These are phyloP conservation scores for Polydrusus cervinus DNA, from an alignment of 2,888 invertebrate species.

Conservation along the genomic window DNA sequence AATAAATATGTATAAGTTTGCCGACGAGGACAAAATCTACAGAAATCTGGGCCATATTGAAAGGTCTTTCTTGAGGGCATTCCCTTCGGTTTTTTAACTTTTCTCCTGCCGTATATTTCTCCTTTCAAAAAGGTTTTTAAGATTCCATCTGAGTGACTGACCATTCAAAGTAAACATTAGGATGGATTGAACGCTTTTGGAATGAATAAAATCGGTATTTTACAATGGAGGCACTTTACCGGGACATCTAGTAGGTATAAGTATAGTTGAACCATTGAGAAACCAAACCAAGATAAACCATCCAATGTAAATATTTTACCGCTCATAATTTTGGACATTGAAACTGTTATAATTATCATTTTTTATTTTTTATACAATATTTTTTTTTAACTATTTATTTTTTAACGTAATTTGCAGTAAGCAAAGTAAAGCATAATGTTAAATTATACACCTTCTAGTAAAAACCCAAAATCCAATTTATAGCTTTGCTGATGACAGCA, in stretches of 20 bases:
- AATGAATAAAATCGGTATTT: slow-evolving; percentile 23
- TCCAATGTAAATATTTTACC: too few relatives aligned
- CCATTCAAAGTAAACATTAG: slow-evolving; percentile 42
- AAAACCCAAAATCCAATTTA: too few relatives aligned
- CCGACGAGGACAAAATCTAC: slow-evolving; percentile 21
- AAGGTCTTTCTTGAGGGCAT: slow-evolving; percentile 28
- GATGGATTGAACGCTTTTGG: slow-evolving; percentile 26
- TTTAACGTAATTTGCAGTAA: too few relatives aligned
- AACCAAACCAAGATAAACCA: too few relatives aligned
- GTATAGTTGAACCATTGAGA: too few relatives aligned
- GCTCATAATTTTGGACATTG: too few relatives aligned
- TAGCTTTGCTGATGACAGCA: too few relatives aligned
- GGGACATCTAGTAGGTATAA: neutral
- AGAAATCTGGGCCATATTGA: slow-evolving; percentile 31
- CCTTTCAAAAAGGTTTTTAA: slow-evolving; percentile 32
- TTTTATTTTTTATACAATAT: too few relatives aligned
- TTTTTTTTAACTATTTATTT: too few relatives aligned
- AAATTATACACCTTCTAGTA: too few relatives aligned
- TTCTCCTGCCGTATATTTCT: slow-evolving; percentile 23
- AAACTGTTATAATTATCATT: too few relatives aligned
- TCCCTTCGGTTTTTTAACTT: slow-evolving; percentile 24
- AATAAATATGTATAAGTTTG: slow-evolving; percentile 46
- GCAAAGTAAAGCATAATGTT: too few relatives aligned
- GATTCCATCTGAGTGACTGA: slow-evolving; percentile 40
- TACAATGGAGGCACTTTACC: neutral